Base-by-base conservation (phyloP, 2,113 vertebrate genomes). In the Rhinopomastus cyanomelas region DNA sequence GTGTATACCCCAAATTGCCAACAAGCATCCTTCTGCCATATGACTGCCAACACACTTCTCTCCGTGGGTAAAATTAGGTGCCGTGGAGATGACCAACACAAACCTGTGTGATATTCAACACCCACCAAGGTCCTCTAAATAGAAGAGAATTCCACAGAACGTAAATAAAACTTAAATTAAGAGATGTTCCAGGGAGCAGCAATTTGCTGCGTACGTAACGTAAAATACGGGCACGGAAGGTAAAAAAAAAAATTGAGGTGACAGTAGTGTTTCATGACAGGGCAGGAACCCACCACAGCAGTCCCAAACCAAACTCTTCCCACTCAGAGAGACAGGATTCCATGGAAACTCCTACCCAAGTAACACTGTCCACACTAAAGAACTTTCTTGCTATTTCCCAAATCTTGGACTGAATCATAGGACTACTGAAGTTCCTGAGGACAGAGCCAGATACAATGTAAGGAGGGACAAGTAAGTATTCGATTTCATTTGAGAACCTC, bases 401-500 rank as follows among this genome's bases (percentile, higher is more conserved):
- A 74, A 67, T 5, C 74, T 32, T 55, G 80, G 48, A 66, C 37
- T 78, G 64, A 32, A 71, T 26, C 66, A 71, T 57, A 42, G 87
- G 30, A 81, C 60, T 27, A 71, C 0, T 61, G 30, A 26, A 87
- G 49, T 65, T 75, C 89, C 2, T 85, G 74, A 93, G 83, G 76
- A 81, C 68, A 95, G 12, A 94, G 90, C 64, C 46, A 86, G 62
- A 29, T 22, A 88, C 19, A 74, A 80, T 13, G 34, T 11, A 92
- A 27, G 25, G 53, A 85, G 86, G 81, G 56, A 60, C 27, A 76
- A 89, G 22, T 11, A 64, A 67, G 18, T 29, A 44, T 5, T 37
- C 30, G 11, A 27, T 55, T 68, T 68, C 0, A 27, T 51, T 85
- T 77, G 17, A 77, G 22, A 93, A 74, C 42, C 48, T 77, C 42